Evolutionary conservation across 2,888 invertebrate genomes (phyloP), one percentile per base, ranked within the genome.

Genomic region (Idaea dimidiata): DNA sequence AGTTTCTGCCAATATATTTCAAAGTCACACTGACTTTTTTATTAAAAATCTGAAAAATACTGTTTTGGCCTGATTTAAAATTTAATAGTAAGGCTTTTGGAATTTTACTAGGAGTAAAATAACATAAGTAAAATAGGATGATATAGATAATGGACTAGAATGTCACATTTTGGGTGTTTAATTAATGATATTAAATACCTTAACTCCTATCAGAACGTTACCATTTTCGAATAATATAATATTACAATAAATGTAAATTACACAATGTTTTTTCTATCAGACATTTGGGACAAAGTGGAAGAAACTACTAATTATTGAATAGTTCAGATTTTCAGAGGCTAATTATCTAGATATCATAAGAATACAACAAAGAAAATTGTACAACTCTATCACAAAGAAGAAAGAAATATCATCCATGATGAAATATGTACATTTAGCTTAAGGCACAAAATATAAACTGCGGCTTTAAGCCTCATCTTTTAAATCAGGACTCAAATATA

Each of bases 381-480:
- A 58, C 58, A 64, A 68, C 66, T 59, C 80, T 89, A 88, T 89
- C 88, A 89, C 88, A 88, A 77, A 77, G 72, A 79, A 71, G 70
- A 77, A 76, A 74, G 65, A 78, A 80, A 79, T 78, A 78, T 88
- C 88, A 89, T 89, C 88, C 83, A 83, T 77, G 88, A 90, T 88
- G 87, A 87, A 80, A 17, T 88, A 88, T 87, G 81, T 89, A 89
- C 86, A 89, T 66, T 73, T 61, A 61, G 72, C 71, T 57, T 88
- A 91, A 90, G 91, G 90, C 91, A 90, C 86, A 80, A 87, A 84
- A 80, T 83, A 82, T 78, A 84, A 83, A 73, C 75, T 17, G 4
- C 70, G 88, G 88, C 89, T 89, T 86, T 66, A 78, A 89, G 89
- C 90, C 86, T 75, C 75, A 71, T 73, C 74, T 72, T 69, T 72